phyloP scores from a whole-genome alignment of 2,797 vertebrate genomes.

The Hapalemur alaotrensis region DNA sequence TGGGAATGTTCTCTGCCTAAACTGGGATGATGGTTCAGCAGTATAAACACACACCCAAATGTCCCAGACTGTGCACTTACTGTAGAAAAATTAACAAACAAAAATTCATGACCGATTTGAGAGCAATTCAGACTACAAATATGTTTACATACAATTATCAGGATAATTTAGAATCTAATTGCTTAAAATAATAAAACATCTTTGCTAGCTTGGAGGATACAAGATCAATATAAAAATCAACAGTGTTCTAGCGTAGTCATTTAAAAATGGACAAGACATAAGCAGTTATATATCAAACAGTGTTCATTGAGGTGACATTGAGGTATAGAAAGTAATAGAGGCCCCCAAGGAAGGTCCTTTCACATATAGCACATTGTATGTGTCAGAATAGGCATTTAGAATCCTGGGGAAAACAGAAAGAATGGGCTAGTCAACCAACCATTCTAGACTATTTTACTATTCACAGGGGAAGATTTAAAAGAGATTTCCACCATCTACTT shows the following conservation, averaged over 20 bases:
- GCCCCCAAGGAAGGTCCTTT: neutral
- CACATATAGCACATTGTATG: too few relatives aligned
- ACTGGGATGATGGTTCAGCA: neutral
- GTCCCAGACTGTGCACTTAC: neutral
- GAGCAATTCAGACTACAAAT: neutral
- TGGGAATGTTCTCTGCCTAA: neutral
- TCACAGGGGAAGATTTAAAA: neutral
- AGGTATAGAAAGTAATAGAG: neutral
- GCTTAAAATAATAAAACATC: neutral
- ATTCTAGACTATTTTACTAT: neutral
- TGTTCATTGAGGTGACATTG: neutral
- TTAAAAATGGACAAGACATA: neutral
- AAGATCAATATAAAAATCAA: neutral
- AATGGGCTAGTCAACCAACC: neutral
- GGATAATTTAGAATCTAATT: neutral
- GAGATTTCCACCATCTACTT: neutral
- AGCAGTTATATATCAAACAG: neutral
- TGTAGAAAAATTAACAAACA: neutral
- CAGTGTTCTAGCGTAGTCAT: neutral
- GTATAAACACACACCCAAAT: neutral
- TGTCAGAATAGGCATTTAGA: neutral
- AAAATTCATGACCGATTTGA: neutral
- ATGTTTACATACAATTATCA: neutral
- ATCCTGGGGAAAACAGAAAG: neutral
- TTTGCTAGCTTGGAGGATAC: neutral